phyloP scores from a whole-genome alignment of 2,113 vertebrate species.

The Sisor rabdophorus region DNA sequence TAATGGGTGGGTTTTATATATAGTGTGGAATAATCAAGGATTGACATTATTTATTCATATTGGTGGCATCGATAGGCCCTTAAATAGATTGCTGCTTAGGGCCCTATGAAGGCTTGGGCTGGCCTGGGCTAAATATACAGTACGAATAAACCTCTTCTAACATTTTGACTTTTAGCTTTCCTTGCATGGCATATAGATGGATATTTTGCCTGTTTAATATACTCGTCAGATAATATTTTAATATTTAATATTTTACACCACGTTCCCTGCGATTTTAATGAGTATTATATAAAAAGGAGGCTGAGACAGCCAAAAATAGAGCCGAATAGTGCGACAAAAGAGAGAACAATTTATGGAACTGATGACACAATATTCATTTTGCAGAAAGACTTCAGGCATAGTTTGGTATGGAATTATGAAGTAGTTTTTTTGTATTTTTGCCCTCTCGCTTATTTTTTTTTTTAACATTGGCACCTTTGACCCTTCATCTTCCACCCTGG shows the following conservation, averaged over 20 bases:
- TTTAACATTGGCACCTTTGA: neutral
- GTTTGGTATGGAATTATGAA: slow-evolving; percentile 15
- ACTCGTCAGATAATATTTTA: neutral
- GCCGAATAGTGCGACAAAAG: neutral
- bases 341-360: slow-evolving; percentile 21
- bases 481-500: slow-evolving; percentile 12
- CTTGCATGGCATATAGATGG: neutral
- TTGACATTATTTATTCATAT: no score
- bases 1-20: no score
- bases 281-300: slow-evolving; percentile 21
- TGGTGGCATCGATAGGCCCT: no score
- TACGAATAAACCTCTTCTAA: no score
- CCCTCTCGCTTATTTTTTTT: neutral
- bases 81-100: no score
- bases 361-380: slow-evolving; percentile 25
- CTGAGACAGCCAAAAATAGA: slow-evolving; percentile 16
- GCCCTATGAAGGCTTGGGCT: no score
- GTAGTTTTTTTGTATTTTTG: neutral
- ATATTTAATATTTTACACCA: slow-evolving; percentile 22
- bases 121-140: no score
- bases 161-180: neutral
- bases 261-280: slow-evolving; percentile 13
- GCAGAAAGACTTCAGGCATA: slow-evolving; percentile 8
- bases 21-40: no score
- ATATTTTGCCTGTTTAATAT: slow-evolving; percentile 7